Evolutionary conservation across 2,797 vertebrate species (phyloP), one percentile per base, ranked within the genome.

Genomic region (Mus caroli): DNA sequence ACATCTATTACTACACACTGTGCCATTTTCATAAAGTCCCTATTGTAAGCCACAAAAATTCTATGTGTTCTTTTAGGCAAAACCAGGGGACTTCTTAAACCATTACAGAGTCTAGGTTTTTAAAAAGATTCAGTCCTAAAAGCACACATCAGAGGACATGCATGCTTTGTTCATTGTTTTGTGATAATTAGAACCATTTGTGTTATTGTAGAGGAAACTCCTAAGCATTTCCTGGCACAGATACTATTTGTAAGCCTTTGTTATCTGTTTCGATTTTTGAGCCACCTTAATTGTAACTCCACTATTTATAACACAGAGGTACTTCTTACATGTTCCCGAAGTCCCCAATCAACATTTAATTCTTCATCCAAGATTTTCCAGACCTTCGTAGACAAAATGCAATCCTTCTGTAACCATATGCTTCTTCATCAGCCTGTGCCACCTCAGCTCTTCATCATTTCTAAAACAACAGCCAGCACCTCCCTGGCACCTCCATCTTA

Each of bases 201-300:
- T 52, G 71, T 77, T 78, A 82, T 85, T 60, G 22, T 82, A 85
- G 31, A 82, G 26, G 62, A 84, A 58, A 6, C 3, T 1, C 9
- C 34, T 94, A 62, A 76, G 34, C 31, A 64, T 71, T 82, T 95
- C 37, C 54, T 80, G 69, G 80, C 37, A 87, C 79, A 69, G 13
- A 26, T 71, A 9, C 22, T 90, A 56, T 75, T 17, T 67, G 4
- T 11, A 95, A 40, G 58, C 8, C n/a, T 92, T 88, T 86, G 26
- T 93, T 83, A 13, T 95, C 52, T 93, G 7, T 78, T 92, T 37
- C 92, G 26, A 79, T 86, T 76, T 88, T 90, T 88, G 58, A 6
- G n/a, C 12, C 12, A 73, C 50, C 24, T 7, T 40, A 82, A 43
- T 56, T 58, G 19, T 67, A 76, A 31, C 28, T 71, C 31, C 3